A percentile compares a stretch with the other conserved stretches of the same genome.
Conservation (phyloP, 2,113 vertebrate genomes). For the Leptodactylus fuscus region DNA sequence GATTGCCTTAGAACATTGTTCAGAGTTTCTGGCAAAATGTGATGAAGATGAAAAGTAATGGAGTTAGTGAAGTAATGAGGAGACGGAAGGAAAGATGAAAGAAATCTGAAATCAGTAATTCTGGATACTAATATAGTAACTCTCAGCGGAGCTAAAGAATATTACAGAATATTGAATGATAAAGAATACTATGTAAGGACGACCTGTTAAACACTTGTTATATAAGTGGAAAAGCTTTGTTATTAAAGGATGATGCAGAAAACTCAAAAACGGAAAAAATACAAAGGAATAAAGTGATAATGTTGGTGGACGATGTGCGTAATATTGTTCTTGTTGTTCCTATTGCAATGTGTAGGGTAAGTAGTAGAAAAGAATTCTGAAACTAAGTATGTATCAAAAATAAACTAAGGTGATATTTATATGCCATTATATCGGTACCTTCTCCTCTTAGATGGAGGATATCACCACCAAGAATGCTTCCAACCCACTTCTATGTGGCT, state of each 20-base stretch:
- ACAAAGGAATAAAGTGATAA: background rate
- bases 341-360: too few species aligned
- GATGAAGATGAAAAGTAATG: conserved; percentile 3
- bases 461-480: too few species aligned
- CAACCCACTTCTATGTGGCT: too few species aligned
- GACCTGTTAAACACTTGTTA: background rate
- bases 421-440: too few species aligned
- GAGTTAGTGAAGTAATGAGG: background rate
- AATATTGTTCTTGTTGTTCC: too few species aligned
- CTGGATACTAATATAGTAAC: background rate
- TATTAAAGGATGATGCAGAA: background rate
- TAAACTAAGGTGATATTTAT: too few species aligned
- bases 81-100: background rate
- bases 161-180: background rate
- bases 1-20: background rate
- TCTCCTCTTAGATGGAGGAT: too few species aligned
- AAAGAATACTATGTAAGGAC: background rate
- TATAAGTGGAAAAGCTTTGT: background rate
- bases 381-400: too few species aligned
- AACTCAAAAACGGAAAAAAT: background rate
- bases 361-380: too few species aligned
- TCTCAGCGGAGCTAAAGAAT: background rate
- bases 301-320: background rate
- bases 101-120: background rate
- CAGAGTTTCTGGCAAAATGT: background rate